Evolutionary conservation across 2,888 invertebrate species (phyloP).

Genomic region (Alviniconcha strummeri): DNA sequence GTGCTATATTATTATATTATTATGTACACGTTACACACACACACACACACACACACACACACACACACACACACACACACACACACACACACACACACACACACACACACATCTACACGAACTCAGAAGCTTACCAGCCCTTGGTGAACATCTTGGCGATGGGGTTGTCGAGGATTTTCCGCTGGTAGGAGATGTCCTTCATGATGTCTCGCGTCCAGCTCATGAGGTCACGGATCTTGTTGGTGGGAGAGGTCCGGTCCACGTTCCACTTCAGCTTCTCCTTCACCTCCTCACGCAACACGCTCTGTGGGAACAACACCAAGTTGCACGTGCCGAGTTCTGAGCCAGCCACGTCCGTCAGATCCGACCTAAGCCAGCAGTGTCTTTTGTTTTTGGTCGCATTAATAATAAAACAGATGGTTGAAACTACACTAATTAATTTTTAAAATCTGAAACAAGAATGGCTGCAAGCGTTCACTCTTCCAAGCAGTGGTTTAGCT

Average conservation of each 20-base stretch:
- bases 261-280: constrained; percentile 73
- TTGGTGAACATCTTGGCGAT: constrained; percentile 72
- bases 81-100: constrained; percentile 1
- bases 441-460: no score
- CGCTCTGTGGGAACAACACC: constrained; percentile 54
- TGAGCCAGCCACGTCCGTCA: no score
- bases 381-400: no score
- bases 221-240: constrained; percentile 74
- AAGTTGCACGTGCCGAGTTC: no score
- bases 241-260: constrained; percentile 72
- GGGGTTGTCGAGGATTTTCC: constrained; percentile 69
- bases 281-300: constrained; percentile 71
- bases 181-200: constrained; percentile 72
- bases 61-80: constrained; percentile 1
- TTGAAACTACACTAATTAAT: no score
- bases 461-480: no score
- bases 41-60: constrained; percentile 1
- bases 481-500: no score
- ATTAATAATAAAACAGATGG: no score
- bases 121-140: constrained; percentile 62
- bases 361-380: no score
- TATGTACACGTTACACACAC: not conserved
- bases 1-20: not conserved
- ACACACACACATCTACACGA: not conserved
- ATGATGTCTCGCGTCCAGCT: constrained; percentile 73